Evolutionary conservation across 2,797 vertebrate species (phyloP).

Genomic region (Semotilus atromaculatus): DNA sequence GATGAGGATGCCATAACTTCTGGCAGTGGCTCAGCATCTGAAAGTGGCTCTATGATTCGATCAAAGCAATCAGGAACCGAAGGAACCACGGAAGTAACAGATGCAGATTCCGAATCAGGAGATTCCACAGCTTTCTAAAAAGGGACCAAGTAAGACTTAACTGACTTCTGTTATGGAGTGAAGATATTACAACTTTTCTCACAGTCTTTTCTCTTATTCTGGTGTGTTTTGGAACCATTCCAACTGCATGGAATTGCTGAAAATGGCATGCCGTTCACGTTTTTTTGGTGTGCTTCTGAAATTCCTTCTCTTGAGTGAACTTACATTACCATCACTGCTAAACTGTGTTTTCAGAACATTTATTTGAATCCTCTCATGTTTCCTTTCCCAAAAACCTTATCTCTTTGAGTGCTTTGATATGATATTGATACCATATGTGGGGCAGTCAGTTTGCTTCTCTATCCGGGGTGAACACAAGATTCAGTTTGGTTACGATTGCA

Average conservation of each 20-base stretch:
- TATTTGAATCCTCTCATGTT: background rate
- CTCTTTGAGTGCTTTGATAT: background rate
- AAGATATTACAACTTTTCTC: conserved; percentile 63
- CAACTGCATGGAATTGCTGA: conserved; percentile 1
- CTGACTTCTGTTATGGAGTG: conserved; percentile 69
- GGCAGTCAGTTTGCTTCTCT: background rate
- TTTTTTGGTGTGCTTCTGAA: conserved; percentile 45
- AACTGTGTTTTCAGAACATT: background rate
- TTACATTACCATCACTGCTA: background rate
- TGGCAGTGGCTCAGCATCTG: conserved; percentile 65
- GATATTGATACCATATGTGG: background rate
- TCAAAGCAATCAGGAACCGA: conserved; percentile 54
- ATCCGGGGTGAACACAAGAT: background rate
- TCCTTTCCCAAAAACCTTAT: conserved; percentile 27
- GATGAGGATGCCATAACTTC: conserved; percentile 83
- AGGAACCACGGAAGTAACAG: conserved; percentile 62
- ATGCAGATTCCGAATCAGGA: conserved; percentile 70
- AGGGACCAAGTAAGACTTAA: conserved; percentile 72
- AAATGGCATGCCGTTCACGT: background rate
- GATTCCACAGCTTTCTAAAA: conserved; percentile 75
- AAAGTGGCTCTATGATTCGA: conserved; percentile 21
- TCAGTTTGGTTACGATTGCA: background rate
- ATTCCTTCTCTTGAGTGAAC: conserved; percentile 15
- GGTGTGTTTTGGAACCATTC: background rate
- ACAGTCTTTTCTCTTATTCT: conserved; percentile 1